Evolutionary conservation across 2,888 invertebrate genomes (phyloP).

Genomic region (Phanerotoma sp.): DNA sequence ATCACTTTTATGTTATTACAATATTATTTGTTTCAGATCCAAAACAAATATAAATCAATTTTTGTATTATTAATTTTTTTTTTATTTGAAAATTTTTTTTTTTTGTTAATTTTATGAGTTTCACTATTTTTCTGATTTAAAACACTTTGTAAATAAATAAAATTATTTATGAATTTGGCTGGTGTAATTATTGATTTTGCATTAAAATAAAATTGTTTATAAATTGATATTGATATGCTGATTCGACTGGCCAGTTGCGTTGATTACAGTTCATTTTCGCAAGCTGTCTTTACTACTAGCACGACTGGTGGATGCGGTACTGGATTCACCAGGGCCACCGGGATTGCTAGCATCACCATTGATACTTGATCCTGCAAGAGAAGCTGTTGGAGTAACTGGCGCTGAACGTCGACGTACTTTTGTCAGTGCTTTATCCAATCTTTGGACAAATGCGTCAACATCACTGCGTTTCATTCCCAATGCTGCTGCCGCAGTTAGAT

Average conservation of each 20-base stretch:
- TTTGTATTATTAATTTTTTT: too few relatives aligned
- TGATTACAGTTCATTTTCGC: conserved; percentile 56
- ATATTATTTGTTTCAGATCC: too few relatives aligned
- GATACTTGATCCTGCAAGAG: conserved; percentile 51
- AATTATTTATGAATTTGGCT: too few relatives aligned
- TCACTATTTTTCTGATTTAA: too few relatives aligned
- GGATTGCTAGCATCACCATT: conserved; percentile 51
- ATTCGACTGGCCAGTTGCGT: conserved; percentile 55
- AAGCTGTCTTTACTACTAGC: conserved; percentile 55
- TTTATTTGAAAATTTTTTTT: too few relatives aligned
- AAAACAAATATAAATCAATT: too few relatives aligned
- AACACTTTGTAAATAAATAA: too few relatives aligned
- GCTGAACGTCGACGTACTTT: conserved; percentile 53
- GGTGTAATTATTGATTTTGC: too few relatives aligned
- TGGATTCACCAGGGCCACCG: conserved; percentile 52
- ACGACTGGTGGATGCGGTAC: conserved; percentile 53
- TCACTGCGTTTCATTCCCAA: conserved; percentile 69
- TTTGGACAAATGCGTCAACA: conserved; percentile 68
- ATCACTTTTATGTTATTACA: too few relatives aligned
- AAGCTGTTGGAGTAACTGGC: conserved; percentile 53
- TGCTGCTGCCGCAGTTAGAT: conserved; percentile 74
- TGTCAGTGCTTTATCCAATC: conserved; percentile 65
- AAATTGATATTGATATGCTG: conserved; percentile 53
- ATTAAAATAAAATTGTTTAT: conserved; percentile 45
- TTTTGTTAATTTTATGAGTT: too few relatives aligned